A percentile compares a stretch with the other conserved stretches of the same genome.
phyloP scores from a whole-genome alignment of 1,140 invertebrate species.

The Rhyacophila brunnea region DNA sequence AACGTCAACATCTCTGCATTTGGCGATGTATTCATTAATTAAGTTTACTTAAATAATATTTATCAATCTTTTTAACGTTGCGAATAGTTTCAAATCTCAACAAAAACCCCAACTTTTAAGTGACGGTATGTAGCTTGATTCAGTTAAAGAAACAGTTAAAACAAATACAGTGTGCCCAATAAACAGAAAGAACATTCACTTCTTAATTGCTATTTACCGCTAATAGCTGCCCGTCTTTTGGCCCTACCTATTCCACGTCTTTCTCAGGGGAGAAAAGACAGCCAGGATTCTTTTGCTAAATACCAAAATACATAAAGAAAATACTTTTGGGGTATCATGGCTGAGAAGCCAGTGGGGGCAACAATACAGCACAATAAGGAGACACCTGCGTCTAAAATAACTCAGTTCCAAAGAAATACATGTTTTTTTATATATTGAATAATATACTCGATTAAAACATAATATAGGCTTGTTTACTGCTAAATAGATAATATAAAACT shows the following conservation, averaged over 20 bases:
- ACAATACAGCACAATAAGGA: background rate
- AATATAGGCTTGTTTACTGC: too few species aligned
- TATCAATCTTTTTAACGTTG: too few species aligned
- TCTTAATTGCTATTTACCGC: conserved; percentile 37
- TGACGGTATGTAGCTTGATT: conserved; percentile 15
- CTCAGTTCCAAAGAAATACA: conserved; percentile 11
- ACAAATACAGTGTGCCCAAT: conserved; percentile 31
- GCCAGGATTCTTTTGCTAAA: conserved; percentile 26
- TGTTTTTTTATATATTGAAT: too few species aligned
- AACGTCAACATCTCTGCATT: too few species aligned
- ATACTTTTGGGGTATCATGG: conserved; percentile 10
- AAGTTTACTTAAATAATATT: too few species aligned
- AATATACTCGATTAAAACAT: too few species aligned
- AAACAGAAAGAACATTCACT: conserved; percentile 29
- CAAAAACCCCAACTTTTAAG: conserved; percentile 2
- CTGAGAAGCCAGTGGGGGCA: background rate
- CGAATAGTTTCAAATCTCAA: too few species aligned
- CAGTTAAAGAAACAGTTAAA: conserved; percentile 26
- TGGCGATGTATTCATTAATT: too few species aligned
- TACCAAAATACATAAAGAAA: conserved; percentile 36
- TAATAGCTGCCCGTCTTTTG: conserved; percentile 24
- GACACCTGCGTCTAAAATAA: background rate
- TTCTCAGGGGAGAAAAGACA: conserved; percentile 6
- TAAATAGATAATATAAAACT: too few species aligned
- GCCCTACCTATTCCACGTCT: conserved; percentile 13